Evolutionary conservation across 2,113 vertebrate genomes (phyloP).

Genomic region (Aldabrachelys gigantea): DNA sequence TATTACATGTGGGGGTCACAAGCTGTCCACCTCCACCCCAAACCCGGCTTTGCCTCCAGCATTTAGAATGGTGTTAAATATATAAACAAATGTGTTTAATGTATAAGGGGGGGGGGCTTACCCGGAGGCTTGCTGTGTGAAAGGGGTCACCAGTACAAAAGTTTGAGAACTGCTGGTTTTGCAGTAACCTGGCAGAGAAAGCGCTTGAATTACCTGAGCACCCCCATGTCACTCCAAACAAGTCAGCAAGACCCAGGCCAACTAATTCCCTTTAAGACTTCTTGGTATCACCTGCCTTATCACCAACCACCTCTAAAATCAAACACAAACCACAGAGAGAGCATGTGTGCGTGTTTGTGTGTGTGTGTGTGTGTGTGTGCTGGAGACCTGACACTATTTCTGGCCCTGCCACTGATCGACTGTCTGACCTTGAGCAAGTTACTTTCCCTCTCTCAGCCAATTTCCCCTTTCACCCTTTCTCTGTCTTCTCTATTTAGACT

Average conservation of each 20-base stretch:
- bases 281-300: neutral
- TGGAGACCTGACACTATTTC: neutral
- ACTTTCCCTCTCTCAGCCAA: neutral
- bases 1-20: no score
- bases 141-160: no score
- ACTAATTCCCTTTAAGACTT: rapidly evolving
- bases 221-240: neutral
- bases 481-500: neutral
- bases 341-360: rapidly evolving
- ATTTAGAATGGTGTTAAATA: no score
- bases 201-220: rapidly evolving
- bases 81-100: no score
- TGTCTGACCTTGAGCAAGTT: neutral
- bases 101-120: no score
- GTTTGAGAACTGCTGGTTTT: no score
- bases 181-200: neutral
- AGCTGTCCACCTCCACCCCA: no score
- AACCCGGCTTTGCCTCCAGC: no score
- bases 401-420: neutral
- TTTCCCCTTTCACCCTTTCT: neutral
- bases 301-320: neutral
- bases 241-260: neutral
- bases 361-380: no score
- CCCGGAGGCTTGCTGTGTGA: no score
- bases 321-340: neutral